Percentiles rank a stretch among this genome's conserved stretches.
Conservation (phyloP, 2,113 vertebrate genomes). For the Notarius quadriscutis region DNA sequence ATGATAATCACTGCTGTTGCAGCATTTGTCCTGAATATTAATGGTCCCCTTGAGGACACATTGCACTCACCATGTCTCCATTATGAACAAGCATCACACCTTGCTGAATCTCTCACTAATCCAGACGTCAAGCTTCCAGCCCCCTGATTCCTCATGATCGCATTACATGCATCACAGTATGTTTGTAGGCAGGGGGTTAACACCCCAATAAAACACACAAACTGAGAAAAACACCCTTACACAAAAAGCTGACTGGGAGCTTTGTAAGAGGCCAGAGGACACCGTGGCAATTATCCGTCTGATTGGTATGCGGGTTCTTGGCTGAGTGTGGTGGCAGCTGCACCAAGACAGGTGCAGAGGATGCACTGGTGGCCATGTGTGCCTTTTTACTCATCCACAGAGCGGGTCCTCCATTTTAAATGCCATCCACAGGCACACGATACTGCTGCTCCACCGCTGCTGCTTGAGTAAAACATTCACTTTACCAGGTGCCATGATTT, state of each 20-base stretch:
- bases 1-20: slow-evolving; percentile 15
- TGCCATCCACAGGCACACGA: slow-evolving; percentile 5
- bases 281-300: slow-evolving; percentile 62
- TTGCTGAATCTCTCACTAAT: background rate
- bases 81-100: slow-evolving; percentile 4
- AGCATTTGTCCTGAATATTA: slow-evolving; percentile 20
- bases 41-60: background rate
- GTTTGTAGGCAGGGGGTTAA: slow-evolving; percentile 24
- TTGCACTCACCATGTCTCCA: slow-evolving; percentile 11
- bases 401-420: slow-evolving; percentile 21
- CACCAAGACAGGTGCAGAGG: slow-evolving; percentile 49
- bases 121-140: slow-evolving; percentile 4
- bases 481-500: slow-evolving; percentile 65
- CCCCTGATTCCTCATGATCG: slow-evolving; percentile 14
- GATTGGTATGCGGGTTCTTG: slow-evolving; percentile 56
- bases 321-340: slow-evolving; percentile 64
- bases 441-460: slow-evolving; percentile 16
- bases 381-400: slow-evolving; percentile 26
- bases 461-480: slow-evolving; percentile 54
- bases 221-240: slow-evolving; percentile 19
- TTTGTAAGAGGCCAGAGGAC: slow-evolving; percentile 54
- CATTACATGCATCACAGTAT: slow-evolving; percentile 16
- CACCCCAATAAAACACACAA: slow-evolving; percentile 17
- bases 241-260: slow-evolving; percentile 34
- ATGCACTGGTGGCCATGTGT: slow-evolving; percentile 20